Conservation (phyloP, 2,888 invertebrate species). For the Dolichopus griseipennis region DNA sequence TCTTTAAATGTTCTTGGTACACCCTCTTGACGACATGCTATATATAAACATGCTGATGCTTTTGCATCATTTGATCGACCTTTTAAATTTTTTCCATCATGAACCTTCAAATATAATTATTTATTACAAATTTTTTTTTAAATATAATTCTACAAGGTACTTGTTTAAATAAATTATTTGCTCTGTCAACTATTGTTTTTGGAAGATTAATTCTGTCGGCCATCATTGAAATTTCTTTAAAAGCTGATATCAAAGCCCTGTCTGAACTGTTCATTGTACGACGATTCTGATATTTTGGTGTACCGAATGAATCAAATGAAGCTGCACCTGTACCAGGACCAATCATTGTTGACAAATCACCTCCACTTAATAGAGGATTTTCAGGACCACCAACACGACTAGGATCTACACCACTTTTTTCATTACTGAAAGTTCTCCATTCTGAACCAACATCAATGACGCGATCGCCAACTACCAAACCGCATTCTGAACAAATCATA, state of each 20-base stretch:
- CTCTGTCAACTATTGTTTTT: constrained; percentile 92
- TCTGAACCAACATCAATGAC: constrained; percentile 99
- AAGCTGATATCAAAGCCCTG: constrained; percentile 88
- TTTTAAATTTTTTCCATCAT: constrained; percentile 91
- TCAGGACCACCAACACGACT: constrained; percentile 99
- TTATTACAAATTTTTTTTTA: neutral
- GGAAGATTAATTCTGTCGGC: constrained; percentile 96
- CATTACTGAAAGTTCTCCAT: constrained; percentile 99
- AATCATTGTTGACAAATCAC: constrained; percentile 95
- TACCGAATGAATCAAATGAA: constrained; percentile 80
- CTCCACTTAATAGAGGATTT: constrained; percentile 90
- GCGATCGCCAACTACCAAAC: constrained; percentile 98
- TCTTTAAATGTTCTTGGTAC: constrained; percentile 99
- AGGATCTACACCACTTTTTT: constrained; percentile 92
- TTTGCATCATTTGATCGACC: constrained; percentile 97
- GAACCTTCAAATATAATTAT: constrained; percentile 49
- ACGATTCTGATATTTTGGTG: constrained; percentile 64
- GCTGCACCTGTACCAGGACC: constrained; percentile 67
- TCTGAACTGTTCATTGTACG: constrained; percentile 88
- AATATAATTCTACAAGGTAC: constrained; percentile 38
- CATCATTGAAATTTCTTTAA: constrained; percentile 96
- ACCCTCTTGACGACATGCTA: constrained; percentile 96
- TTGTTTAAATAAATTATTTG: constrained; percentile 95
- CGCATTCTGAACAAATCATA: constrained; percentile 98
- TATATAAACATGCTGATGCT: constrained; percentile 96